Percentiles rank a stretch among this genome's conserved stretches.
Evolutionary conservation across 2,888 invertebrate species (phyloP).

Genomic region (Pollenia griseotomentosa): DNA sequence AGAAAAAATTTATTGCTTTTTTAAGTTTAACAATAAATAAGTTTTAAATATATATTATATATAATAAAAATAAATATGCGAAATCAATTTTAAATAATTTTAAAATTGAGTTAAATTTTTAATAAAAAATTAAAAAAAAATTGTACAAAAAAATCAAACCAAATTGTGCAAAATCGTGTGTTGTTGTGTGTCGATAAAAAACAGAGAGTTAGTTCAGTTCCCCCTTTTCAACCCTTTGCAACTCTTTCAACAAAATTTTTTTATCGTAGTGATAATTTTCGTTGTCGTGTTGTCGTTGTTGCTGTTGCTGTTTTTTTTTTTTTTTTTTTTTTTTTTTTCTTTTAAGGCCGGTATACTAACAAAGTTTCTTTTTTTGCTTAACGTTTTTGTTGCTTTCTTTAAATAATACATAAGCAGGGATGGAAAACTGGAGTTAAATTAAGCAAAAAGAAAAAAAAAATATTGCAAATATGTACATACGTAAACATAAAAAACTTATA

Average conservation of each 20-base stretch:
- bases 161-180: slow-evolving; percentile 32
- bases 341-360: slow-evolving; percentile 55
- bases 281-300: slow-evolving; percentile 23
- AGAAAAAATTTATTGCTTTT: slow-evolving; percentile 23
- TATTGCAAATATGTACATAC: background rate
- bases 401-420: slow-evolving; percentile 22
- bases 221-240: background rate
- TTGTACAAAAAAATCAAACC: background rate
- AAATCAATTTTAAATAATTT: background rate
- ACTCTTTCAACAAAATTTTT: slow-evolving; percentile 11
- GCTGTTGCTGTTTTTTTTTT: background rate
- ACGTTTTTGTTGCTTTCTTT: slow-evolving; percentile 38
- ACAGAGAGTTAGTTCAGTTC: slow-evolving; percentile 15
- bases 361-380: slow-evolving; percentile 37
- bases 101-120: too few relatives aligned
- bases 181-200: slow-evolving; percentile 24
- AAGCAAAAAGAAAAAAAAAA: background rate
- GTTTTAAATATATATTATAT: background rate
- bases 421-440: slow-evolving; percentile 15
- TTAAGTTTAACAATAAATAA: background rate
- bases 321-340: too few relatives aligned
- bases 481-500: background rate
- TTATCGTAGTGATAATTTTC: slow-evolving; percentile 30
- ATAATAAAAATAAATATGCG: background rate
- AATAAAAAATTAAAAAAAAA: background rate